Evolutionary conservation across 2,797 vertebrate genomes (phyloP).

Genomic region (Spheniscus humboldti): DNA sequence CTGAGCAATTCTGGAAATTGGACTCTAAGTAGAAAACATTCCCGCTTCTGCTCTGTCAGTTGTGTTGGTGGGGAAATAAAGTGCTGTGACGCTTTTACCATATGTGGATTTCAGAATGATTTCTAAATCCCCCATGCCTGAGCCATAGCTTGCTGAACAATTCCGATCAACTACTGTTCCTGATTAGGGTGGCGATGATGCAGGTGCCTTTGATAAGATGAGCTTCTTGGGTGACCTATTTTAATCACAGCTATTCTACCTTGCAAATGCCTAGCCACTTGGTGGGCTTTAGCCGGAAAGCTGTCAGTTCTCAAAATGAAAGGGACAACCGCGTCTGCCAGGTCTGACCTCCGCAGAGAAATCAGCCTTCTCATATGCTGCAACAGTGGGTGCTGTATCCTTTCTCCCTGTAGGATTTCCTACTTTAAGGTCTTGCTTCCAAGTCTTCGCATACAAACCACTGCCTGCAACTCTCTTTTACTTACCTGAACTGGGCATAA

Average conservation of each 20-base stretch:
- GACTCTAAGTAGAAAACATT: conserved; percentile 17
- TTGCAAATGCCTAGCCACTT: neutral
- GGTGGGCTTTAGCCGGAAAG: neutral
- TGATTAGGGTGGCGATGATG: neutral
- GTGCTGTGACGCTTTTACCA: neutral
- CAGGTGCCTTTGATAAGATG: neutral
- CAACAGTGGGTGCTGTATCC: neutral
- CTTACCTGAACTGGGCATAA: neutral
- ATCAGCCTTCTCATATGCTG: neutral
- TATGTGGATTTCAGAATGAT: neutral
- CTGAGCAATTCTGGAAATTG: conserved; percentile 23
- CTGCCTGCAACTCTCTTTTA: neutral
- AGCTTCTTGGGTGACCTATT: neutral
- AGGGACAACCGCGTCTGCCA: neutral
- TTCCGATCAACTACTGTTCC: neutral
- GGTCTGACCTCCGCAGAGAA: neutral
- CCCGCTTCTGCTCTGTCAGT: neutral
- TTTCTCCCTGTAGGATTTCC: neutral
- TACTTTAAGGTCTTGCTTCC: neutral
- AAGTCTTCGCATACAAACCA: neutral
- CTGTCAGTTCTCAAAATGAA: neutral
- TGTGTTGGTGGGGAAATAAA: neutral
- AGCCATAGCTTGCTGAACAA: neutral
- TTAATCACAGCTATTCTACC: neutral
- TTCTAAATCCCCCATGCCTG: neutral